Evolutionary conservation across 2,888 invertebrate species (phyloP), one percentile per base, ranked within the genome.

Genomic region (Agelastica alni): DNA sequence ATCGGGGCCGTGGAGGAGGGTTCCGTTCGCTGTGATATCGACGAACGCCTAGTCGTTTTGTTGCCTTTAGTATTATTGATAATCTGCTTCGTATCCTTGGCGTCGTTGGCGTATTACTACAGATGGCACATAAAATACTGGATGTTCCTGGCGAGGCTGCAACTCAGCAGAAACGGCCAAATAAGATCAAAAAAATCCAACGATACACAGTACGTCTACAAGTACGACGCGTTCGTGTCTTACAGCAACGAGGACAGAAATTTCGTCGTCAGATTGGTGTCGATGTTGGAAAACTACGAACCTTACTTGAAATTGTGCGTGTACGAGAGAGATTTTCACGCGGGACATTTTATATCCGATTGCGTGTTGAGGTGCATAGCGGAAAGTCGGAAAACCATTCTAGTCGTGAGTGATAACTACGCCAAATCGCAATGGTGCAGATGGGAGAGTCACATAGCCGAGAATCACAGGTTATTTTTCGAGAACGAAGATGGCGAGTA

Each of bases 401-500:
- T 89, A 47, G 76, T 89, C 6, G 79, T 89, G 39, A 87, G 87
- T 51, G 83, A 85, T 64, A 79, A 81, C 62, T 89, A 87, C 70
- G 83, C 86, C 0, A 82, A 83, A 64, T 86, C 87, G 17, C 85
- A 87, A 53, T 89, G 89, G 89, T 86, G 86, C 68, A 77, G 84
- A 30, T 84, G 86, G 82, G 88, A 88, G 67, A 84, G 86, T 7
- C 84, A 85, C 63, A 77, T 87, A 14, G 86, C 86, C 0, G 85
- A 87, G 62, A 82, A 85, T 66, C 83, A 85, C 60, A 78, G 85
- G 49, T 73, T 85, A 51, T 83, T 85, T 59, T 76, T 83, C 17
- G 81, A 83, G 64, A 81, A 83, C 54, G 68, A 69, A 31, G 56
- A 69, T 30, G 75, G 75, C 2, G 81, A 82, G 1, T 81, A 77